These are phyloP conservation scores for Saguinus imperator DNA, from an alignment of 2,113 vertebrate genomes.

Conservation along the genomic window DNA sequence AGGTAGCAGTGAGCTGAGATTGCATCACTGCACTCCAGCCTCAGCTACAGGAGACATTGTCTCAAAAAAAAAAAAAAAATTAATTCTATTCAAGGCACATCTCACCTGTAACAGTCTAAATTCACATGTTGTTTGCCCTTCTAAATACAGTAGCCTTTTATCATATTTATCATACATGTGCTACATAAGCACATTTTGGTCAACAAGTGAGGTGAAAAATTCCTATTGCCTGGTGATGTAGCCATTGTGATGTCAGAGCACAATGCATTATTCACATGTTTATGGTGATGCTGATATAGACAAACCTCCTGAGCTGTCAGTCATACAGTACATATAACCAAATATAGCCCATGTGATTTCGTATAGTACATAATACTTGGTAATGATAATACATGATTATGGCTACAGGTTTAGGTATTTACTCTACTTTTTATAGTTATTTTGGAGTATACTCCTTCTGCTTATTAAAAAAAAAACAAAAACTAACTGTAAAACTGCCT, in stretches of 20 bases:
- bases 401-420: not conserved
- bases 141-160: not conserved
- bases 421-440: not conserved
- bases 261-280: not conserved
- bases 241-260: not conserved
- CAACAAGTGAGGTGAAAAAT: not conserved
- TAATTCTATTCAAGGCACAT: not conserved
- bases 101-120: not conserved
- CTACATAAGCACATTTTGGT: not conserved
- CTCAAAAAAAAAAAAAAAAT: too few species aligned
- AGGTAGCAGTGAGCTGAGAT: too few species aligned
- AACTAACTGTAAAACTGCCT: not conserved
- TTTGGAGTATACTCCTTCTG: not conserved
- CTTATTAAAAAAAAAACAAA: not conserved
- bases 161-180: not conserved
- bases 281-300: not conserved
- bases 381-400: not conserved
- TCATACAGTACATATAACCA: not conserved
- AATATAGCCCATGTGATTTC: not conserved
- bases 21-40: too few species aligned
- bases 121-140: not conserved
- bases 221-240: not conserved
- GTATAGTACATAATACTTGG: not conserved
- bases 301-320: not conserved
- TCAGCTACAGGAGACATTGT: too few species aligned